Conservation (phyloP, 2,113 vertebrate genomes). For the Pachyramphus minor region DNA sequence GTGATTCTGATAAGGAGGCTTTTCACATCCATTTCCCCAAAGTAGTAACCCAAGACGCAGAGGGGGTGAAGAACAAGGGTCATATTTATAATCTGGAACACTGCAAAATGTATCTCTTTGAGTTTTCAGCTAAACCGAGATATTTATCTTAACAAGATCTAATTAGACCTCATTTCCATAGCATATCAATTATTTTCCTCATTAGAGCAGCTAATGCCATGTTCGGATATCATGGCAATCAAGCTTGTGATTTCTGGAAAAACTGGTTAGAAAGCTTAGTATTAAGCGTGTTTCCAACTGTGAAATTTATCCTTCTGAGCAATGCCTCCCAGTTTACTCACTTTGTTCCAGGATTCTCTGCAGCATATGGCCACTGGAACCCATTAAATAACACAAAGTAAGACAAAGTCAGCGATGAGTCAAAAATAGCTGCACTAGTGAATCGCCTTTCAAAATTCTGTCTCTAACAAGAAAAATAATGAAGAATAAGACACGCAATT, state of each 20-base stretch:
- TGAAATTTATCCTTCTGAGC: constrained; percentile 66
- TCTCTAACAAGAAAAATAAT: constrained; percentile 61
- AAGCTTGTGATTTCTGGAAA: constrained; percentile 54
- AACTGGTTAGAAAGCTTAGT: constrained; percentile 62
- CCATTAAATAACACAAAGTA: constrained; percentile 59
- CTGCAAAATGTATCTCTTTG: constrained; percentile 37
- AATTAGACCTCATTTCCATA: constrained; percentile 64
- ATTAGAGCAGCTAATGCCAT: constrained; percentile 62
- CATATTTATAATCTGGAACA: constrained; percentile 43
- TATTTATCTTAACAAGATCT: constrained; percentile 65
- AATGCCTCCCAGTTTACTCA: constrained; percentile 63
- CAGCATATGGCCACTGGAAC: constrained; percentile 65
- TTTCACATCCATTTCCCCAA: constrained; percentile 1
- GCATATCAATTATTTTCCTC: constrained; percentile 66
- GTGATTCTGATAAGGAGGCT: background rate
- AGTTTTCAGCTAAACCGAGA: constrained; percentile 52
- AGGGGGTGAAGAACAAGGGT: constrained; percentile 13
- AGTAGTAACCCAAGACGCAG: background rate
- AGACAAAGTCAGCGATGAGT: constrained; percentile 66
- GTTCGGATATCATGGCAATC: constrained; percentile 65
- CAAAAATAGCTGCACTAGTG: constrained; percentile 64
- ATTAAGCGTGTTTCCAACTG: constrained; percentile 60
- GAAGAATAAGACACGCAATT: constrained; percentile 50
- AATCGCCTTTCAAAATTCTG: constrained; percentile 60
- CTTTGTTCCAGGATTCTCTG: constrained; percentile 63